Evolutionary conservation across 2,113 vertebrate genomes (phyloP), one percentile per base, ranked within the genome.

Genomic region (Proteles cristata): DNA sequence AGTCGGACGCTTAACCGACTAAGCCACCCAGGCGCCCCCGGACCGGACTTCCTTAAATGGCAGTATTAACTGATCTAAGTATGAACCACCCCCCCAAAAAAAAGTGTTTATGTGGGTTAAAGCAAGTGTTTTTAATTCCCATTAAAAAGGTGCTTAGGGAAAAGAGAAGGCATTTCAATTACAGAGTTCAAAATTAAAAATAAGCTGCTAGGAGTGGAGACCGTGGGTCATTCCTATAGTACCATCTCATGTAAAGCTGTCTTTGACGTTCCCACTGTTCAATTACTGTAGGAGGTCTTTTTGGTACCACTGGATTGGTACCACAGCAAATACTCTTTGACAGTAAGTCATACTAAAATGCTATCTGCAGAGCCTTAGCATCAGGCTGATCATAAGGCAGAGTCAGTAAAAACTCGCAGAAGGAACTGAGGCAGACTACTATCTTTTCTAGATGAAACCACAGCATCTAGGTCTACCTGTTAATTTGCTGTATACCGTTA

Each of bases 401-500:
- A 87, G 74, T 81, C 33, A 73, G 76, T 55, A 90, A 93, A 65
- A 90, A 61, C 53, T 48, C 61, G 48, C 17, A 5, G 7, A 93
- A 83, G 53, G 39, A 91, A 65, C 53, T 31, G 25, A 68, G 33
- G 55, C 45, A 79, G 16, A 74, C 26, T 19, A 73, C 2, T 53
- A 68, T 55, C 19, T 95, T 79, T 93, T 73, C 87, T 7, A 92
- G 39, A 71, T 58, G 61, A 96, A 96, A 73, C 71, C 43, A 63
- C 35, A 45, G 58, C 63, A 93, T 16, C 26, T 0, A 66, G 31
- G 53, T 43, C 65, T 85, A 33, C 85, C 84, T 77, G 45, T 81
- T 85, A 73, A 73, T 25, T 63, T 74, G 39, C 21, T 74, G 68
- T 33, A 61, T 11, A 33, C 12, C 53, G 0, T 82, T 82, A 50